Percentiles rank a stretch among this genome's conserved stretches.
These are phyloP conservation scores for Himalopsyche kuldschensis DNA, from an alignment of 2,888 invertebrate species.

Conservation along the genomic window DNA sequence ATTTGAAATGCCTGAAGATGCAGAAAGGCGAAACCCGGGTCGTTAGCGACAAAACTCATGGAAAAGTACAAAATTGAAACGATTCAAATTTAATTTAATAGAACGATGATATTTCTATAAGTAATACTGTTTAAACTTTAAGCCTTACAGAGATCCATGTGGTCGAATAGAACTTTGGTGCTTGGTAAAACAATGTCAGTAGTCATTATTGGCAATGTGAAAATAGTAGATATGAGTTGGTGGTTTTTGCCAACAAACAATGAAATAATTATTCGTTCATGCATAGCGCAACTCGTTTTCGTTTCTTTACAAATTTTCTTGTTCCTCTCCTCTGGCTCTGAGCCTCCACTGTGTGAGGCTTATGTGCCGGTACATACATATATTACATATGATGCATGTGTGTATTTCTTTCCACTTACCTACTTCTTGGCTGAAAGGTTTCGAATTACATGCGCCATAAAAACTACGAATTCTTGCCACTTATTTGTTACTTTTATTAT, in stretches of 20 bases:
- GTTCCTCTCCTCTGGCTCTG: not conserved
- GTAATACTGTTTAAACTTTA: too few species aligned
- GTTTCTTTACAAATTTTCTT: constrained; percentile 1
- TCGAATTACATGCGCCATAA: not conserved
- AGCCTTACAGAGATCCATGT: too few species aligned
- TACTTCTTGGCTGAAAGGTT: not conserved
- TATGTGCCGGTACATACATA: not conserved
- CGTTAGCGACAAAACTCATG: too few species aligned
- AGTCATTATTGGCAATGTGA: too few species aligned
- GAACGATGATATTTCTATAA: too few species aligned
- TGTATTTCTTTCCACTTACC: not conserved
- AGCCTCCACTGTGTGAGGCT: not conserved
- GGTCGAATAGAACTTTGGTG: too few species aligned
- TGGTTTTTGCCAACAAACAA: not conserved
- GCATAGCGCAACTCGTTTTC: not conserved
- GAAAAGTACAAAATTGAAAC: too few species aligned
- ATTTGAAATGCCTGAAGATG: not conserved
- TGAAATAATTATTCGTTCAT: not conserved
- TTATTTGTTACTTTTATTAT: not conserved
- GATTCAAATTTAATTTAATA: too few species aligned
- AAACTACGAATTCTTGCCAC: not conserved
- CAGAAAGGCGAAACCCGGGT: not conserved
- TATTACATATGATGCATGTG: not conserved
- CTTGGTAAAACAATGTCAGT: too few species aligned
- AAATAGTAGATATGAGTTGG: not conserved